These are phyloP conservation scores for Sinocyclocheilus anophthalmus DNA, from an alignment of 2,113 vertebrate species.

Conservation along the genomic window DNA sequence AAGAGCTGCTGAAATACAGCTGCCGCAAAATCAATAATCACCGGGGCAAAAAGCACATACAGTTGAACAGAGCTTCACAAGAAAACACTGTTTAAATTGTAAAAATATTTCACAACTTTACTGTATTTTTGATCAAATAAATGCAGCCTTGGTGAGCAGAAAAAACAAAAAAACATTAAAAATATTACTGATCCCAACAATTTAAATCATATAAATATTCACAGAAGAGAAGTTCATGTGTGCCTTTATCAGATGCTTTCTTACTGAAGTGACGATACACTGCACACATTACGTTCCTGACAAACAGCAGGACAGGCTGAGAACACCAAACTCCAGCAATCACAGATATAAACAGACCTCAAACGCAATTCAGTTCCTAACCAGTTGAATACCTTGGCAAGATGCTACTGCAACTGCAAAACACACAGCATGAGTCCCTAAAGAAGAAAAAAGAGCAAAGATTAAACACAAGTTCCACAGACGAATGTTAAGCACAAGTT, in stretches of 20 bases:
- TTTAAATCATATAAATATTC: too few species aligned
- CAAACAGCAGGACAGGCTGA: background rate
- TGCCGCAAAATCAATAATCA: too few species aligned
- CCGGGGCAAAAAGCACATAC: too few species aligned
- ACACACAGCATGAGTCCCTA: background rate
- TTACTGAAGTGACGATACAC: background rate
- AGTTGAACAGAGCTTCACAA: too few species aligned
- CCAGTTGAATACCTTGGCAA: background rate
- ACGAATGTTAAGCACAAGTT: conserved; percentile 14
- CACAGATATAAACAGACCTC: background rate
- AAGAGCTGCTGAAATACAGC: too few species aligned
- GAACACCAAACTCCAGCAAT: background rate
- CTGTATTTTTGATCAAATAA: too few species aligned
- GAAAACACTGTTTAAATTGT: too few species aligned
- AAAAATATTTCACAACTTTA: too few species aligned
- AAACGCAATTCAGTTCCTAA: background rate
- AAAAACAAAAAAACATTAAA: too few species aligned
- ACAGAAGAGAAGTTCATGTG: background rate
- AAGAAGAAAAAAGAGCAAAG: background rate
- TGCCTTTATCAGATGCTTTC: background rate
- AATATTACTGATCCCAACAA: too few species aligned
- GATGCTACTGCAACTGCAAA: background rate
- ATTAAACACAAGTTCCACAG: background rate
- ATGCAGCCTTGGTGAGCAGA: too few species aligned
- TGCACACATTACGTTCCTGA: background rate